Base-by-base conservation (phyloP, 2,888 invertebrate genomes). In the Watsonalla cultraria region DNA sequence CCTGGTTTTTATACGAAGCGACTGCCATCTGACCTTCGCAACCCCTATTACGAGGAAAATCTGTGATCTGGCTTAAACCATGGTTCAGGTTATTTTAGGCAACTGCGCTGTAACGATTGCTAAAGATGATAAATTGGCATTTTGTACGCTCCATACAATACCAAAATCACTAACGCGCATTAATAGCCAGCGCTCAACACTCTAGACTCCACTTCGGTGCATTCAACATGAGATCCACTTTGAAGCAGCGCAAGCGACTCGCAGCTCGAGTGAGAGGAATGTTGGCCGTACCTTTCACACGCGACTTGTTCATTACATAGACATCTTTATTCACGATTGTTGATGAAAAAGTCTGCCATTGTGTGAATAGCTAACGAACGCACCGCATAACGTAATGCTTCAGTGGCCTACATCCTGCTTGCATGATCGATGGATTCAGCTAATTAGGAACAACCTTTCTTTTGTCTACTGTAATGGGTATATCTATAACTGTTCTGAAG, bases 181-280 rank as follows among this genome's bases (percentile, higher is more conserved):
- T 24, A 1, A 24, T 24, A 24, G 24, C 1, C 24, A 24, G 24
- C 24, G 24, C 24, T 24, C 24, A 1, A 2, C 1, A 24, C 24
- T 24, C 24, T 24, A 24, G 24, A 37, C 42, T 11, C 11, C 8
- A 11, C 2, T 8, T 42, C 11, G 5, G 42, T 5, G 11, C 11
- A 8, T 11, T 11, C 11, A 11, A 11, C 11, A 11, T 42, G 11
- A 5, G 8, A 49, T 1, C 7, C 7, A 13, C 37, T 46, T 53
- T 54, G 46, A 55, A 62, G 63, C 63, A 58, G 59, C 62, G 59
- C 57, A 55, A 47, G 59, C 61, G 57, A 15, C 45, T 47, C 24
- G 13, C 15, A 35, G 39, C 50, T 47, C 8, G 33, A 45, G 78
- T 76, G 82, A 86, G 85, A 84, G 83, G 86, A 85, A 87, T 86